A percentile compares a stretch with the other conserved stretches of the same genome.
Conservation (phyloP, 2,888 invertebrate genomes). For the Ennomos erosarius region DNA sequence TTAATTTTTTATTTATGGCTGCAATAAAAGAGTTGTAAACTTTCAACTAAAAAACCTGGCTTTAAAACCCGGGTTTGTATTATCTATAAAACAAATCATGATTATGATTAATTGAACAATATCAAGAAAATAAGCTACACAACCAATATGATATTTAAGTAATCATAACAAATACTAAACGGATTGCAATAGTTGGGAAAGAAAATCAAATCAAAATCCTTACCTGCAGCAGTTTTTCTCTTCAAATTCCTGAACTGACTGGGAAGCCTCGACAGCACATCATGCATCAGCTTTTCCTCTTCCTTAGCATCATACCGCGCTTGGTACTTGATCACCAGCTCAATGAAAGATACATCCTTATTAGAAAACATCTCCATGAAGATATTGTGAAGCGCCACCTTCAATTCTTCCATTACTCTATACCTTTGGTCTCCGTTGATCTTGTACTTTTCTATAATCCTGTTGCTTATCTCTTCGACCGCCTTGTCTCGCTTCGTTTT, state of each 20-base stretch:
- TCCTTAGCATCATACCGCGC: constrained; percentile 56
- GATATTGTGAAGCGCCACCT: constrained; percentile 47
- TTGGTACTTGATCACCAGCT: constrained; percentile 68
- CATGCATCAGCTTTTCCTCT: constrained; percentile 62
- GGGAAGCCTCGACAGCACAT: constrained; percentile 62
- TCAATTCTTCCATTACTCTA: constrained; percentile 58
- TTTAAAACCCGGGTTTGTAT: too few relatives aligned
- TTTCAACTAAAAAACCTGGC: too few relatives aligned
- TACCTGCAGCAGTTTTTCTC: constrained; percentile 62
- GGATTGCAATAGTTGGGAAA: too few relatives aligned
- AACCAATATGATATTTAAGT: too few relatives aligned
- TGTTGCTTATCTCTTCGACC: constrained; percentile 58
- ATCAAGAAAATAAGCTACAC: too few relatives aligned
- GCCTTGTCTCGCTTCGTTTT: constrained; percentile 66
- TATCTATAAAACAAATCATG: too few relatives aligned
- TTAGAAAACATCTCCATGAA: constrained; percentile 65
- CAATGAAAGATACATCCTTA: constrained; percentile 69
- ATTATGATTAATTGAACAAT: too few relatives aligned
- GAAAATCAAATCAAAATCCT: constrained; percentile 35
- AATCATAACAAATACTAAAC: too few relatives aligned
- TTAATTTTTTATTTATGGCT: neutral
- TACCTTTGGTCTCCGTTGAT: constrained; percentile 49
- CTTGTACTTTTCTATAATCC: constrained; percentile 57
- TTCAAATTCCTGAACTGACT: constrained; percentile 55
- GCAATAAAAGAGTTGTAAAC: too few relatives aligned